phyloP scores from a whole-genome alignment of 2,888 invertebrate species.

The Eupithecia inturbata region DNA sequence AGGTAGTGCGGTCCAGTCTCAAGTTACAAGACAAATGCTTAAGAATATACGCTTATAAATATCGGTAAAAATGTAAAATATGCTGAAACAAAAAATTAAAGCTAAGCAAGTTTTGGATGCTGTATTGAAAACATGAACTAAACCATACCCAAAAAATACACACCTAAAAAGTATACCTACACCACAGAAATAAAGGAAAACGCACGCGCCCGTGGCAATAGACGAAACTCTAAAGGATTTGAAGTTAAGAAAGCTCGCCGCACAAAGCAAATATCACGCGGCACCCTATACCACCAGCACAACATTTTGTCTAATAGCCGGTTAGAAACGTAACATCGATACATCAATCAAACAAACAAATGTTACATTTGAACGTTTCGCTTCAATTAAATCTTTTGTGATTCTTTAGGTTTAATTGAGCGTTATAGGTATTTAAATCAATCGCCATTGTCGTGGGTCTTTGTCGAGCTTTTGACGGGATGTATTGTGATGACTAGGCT shows the following conservation, averaged over 20 bases:
- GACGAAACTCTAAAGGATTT: not conserved
- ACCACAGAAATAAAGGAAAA: not conserved
- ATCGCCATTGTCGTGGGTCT: conserved; percentile 54
- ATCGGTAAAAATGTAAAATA: no score
- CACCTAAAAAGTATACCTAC: not conserved
- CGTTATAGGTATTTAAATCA: conserved; percentile 35
- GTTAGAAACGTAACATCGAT: conserved; percentile 77
- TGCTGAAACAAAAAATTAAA: no score
- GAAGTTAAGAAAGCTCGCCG: conserved; percentile 58
- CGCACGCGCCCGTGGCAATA: not conserved
- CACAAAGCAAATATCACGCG: conserved; percentile 59
- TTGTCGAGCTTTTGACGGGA: conserved; percentile 49
- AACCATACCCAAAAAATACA: not conserved
- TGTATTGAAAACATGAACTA: not conserved
- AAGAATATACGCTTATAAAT: no score
- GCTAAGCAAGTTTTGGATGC: not conserved
- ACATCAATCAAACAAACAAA: conserved; percentile 81
- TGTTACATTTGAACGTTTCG: conserved; percentile 72
- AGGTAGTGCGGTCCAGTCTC: not conserved
- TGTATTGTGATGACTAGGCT: not conserved
- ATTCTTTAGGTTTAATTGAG: conserved; percentile 74
- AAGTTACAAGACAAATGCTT: not conserved
- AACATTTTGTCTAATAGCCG: conserved; percentile 83
- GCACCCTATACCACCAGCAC: conserved; percentile 66
- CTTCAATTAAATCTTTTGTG: conserved; percentile 83